Evolutionary conservation across 2,113 vertebrate species (phyloP), one percentile per base, ranked within the genome.

Genomic region (Chrysemys picta): DNA sequence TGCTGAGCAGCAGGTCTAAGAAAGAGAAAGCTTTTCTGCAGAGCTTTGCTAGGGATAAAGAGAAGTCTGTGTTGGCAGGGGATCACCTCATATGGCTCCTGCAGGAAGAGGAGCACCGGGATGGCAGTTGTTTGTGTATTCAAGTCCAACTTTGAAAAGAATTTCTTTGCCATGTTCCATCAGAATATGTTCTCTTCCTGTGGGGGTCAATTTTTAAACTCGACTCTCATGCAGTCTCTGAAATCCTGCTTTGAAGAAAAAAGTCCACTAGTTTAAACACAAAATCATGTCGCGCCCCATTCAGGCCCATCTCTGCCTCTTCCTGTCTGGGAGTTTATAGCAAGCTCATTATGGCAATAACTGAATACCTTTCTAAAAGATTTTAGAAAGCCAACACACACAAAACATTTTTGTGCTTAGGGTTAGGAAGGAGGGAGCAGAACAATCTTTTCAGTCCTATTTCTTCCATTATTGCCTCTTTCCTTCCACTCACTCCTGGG

Each of bases 221-320:
- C 81, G 88, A 56, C 76, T 52, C 80, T 92, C 91, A 38, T 24
- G 42, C 89, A 89, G 84, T 50, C 91, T 94, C 59, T 87, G 93
- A 96, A 94, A 95, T 84, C 89, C 65, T 93, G 95, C 94, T 89
- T 89, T 97, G 91, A 95, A 95, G 91, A 95, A 91, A 94, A 85
- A 93, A 95, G 92, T 95, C 88, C 92, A 88, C 29, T 65, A 96
- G 91, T 84, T 94, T 35, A 35, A 96, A 96, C 80, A 94, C 92
- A 95, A 97, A 95, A 93, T 85, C 79, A 56, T 94, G 89, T 84
- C 35, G 65, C 25, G 65, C 25, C 62, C 53, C 52, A 79, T 94
- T 94, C 94, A 92, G 69, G 53, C 86, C 75, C 54, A 91, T 79
- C 65, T 95, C 93, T 81, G 65, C 31, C 89, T 87, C 88, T n/a